Percentiles rank a stretch among this genome's conserved stretches.
These are phyloP conservation scores for Sitophilus oryzae DNA, from an alignment of 1,140 invertebrate genomes.

Conservation along the genomic window DNA sequence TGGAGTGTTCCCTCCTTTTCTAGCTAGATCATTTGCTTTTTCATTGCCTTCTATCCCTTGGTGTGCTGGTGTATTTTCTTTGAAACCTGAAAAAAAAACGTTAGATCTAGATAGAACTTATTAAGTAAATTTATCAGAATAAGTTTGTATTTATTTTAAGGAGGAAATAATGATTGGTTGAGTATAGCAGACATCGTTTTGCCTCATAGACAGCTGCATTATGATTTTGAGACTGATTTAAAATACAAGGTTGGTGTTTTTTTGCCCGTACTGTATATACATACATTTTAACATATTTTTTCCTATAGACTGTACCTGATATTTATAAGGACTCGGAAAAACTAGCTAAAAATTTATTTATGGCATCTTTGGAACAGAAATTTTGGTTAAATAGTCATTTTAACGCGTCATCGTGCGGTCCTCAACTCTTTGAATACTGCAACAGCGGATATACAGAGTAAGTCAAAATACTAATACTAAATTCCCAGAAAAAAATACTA, in stretches of 20 bases:
- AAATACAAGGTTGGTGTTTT: constrained; percentile 48
- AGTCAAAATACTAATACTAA: constrained; percentile 8
- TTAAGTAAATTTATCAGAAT: no score
- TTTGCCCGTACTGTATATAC: neutral
- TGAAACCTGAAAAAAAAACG: no score
- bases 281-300: neutral
- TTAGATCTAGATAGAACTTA: no score
- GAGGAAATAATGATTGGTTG: constrained; percentile 57
- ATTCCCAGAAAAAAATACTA: no score
- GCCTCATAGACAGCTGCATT: constrained; percentile 51
- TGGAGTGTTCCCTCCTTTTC: no score
- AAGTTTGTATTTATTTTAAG: no score
- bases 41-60: no score
- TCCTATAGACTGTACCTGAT: constrained; percentile 21
- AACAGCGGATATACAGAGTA: constrained; percentile 25
- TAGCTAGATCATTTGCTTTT: no score
- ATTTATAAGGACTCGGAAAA: constrained; percentile 49
- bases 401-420: constrained; percentile 45
- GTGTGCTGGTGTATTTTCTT: no score
- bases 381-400: constrained; percentile 53
- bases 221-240: constrained; percentile 52
- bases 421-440: constrained; percentile 38
- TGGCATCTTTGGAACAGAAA: constrained; percentile 46
- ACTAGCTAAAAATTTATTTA: constrained; percentile 46
- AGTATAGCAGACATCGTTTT: constrained; percentile 50